These are phyloP conservation scores for Leptinotarsa texana DNA, from an alignment of 1,140 invertebrate species.

Conservation along the genomic window DNA sequence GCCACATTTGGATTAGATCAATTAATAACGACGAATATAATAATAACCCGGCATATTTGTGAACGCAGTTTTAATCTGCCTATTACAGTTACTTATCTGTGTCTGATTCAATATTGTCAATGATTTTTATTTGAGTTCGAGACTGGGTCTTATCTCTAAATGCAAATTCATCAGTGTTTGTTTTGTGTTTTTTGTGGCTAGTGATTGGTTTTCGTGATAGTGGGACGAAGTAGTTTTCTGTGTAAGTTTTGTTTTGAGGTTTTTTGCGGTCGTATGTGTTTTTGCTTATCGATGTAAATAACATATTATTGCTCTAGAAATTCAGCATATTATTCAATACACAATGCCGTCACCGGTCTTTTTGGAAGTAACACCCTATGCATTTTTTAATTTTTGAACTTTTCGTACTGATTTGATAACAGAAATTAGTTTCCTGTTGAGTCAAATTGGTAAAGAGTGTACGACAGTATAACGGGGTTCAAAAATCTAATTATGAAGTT, in stretches of 20 bases:
- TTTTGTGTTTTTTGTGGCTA: neutral
- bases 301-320: too few relatives aligned
- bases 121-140: neutral
- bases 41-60: neutral
- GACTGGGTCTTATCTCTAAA: neutral
- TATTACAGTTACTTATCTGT: neutral
- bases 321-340: too few relatives aligned
- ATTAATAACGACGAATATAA: neutral
- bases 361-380: too few relatives aligned
- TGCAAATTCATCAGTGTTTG: neutral
- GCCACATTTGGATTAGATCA: neutral
- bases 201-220: neutral
- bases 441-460: too few relatives aligned
- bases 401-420: too few relatives aligned
- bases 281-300: too few relatives aligned
- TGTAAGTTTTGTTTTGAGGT: neutral
- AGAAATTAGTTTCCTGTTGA: too few relatives aligned
- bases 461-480: too few relatives aligned
- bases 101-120: conserved; percentile 1
- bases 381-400: too few relatives aligned
- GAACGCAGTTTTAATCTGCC: neutral
- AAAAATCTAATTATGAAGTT: too few relatives aligned
- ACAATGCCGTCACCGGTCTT: too few relatives aligned
- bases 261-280: neutral
- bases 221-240: neutral